Conservation (phyloP, 2,113 vertebrate genomes). For the Epinephelus lanceolatus region DNA sequence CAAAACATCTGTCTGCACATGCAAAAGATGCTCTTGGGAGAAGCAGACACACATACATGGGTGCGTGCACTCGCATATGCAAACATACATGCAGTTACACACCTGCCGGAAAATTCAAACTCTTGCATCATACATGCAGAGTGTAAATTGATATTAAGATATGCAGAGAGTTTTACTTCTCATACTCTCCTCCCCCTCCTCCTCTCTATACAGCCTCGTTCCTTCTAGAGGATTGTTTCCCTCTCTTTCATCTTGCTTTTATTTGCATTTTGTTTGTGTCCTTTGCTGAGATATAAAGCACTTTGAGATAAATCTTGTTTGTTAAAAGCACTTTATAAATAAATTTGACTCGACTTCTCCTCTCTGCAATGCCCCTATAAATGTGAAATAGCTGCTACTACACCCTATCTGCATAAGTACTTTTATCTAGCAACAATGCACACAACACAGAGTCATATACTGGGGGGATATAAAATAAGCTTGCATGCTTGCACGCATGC, state of each 20-base stretch:
- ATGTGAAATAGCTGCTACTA: constrained; percentile 55
- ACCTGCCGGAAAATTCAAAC: constrained; percentile 36
- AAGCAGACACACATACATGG: constrained; percentile 22
- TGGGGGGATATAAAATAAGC: not conserved
- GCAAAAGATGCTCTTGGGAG: constrained; percentile 69
- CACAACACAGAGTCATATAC: constrained; percentile 36
- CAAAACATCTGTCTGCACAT: constrained; percentile 77
- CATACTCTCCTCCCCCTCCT: not conserved
- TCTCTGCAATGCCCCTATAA: constrained; percentile 34
- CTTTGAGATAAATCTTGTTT: constrained; percentile 65
- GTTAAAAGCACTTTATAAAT: constrained; percentile 66
- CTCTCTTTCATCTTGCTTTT: constrained; percentile 49
- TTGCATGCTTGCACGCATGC: constrained; percentile 6
- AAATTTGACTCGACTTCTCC: constrained; percentile 56
- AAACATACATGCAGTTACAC: constrained; percentile 39
- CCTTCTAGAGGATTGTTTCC: constrained; percentile 38
- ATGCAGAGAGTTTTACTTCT: constrained; percentile 29
- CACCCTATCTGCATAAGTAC: constrained; percentile 58
- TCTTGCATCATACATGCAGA: constrained; percentile 45
- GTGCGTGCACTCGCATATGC: constrained; percentile 15
- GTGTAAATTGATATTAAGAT: constrained; percentile 43
- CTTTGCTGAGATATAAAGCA: constrained; percentile 53
- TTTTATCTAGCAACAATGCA: constrained; percentile 57
- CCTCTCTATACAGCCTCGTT: constrained; percentile 33
- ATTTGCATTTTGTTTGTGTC: constrained; percentile 61